These are phyloP conservation scores for Anguilla japonica DNA, from an alignment of 2,113 vertebrate genomes.

Conservation along the genomic window DNA sequence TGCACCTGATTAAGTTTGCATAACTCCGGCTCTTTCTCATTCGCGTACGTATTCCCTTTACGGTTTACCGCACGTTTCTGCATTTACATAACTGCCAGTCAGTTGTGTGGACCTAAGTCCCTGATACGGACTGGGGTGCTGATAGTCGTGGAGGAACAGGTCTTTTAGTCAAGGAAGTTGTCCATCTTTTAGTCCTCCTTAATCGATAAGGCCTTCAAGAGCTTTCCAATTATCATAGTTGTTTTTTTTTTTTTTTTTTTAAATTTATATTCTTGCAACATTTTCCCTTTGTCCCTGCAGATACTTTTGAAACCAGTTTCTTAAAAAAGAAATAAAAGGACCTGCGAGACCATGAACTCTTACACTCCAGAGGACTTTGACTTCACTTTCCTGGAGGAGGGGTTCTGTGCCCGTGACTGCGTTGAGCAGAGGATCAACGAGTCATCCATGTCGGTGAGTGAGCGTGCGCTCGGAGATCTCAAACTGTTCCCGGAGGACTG, in stretches of 20 bases:
- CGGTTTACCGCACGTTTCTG: background rate
- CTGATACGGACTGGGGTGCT: too few relatives aligned
- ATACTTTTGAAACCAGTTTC: slow-evolving; percentile 53
- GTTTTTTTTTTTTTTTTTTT: background rate
- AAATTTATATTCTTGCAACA: too few relatives aligned
- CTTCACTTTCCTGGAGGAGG: slow-evolving; percentile 89
- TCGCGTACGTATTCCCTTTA: slow-evolving; percentile 60
- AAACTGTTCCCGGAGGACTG: background rate
- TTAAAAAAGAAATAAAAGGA: slow-evolving; percentile 30
- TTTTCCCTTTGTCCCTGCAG: slow-evolving; percentile 42
- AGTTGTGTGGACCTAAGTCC: too few relatives aligned
- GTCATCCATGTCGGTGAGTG: slow-evolving; percentile 85
- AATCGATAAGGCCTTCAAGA: too few relatives aligned
- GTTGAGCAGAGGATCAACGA: slow-evolving; percentile 96
- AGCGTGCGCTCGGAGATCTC: slow-evolving; percentile 44
- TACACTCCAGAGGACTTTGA: slow-evolving; percentile 75
- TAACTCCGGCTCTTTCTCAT: slow-evolving; percentile 65
- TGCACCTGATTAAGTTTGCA: slow-evolving; percentile 55
- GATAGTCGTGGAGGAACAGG: too few relatives aligned
- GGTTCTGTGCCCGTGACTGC: slow-evolving; percentile 89
- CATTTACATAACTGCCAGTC: background rate
- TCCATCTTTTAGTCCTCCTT: background rate
- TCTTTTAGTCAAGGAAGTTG: too few relatives aligned
- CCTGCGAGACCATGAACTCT: slow-evolving; percentile 72
- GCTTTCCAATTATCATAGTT: background rate